A percentile compares a stretch with the other conserved stretches of the same genome.
Conservation (phyloP, 2,797 vertebrate species). For the Melanogrammus aeglefinus region DNA sequence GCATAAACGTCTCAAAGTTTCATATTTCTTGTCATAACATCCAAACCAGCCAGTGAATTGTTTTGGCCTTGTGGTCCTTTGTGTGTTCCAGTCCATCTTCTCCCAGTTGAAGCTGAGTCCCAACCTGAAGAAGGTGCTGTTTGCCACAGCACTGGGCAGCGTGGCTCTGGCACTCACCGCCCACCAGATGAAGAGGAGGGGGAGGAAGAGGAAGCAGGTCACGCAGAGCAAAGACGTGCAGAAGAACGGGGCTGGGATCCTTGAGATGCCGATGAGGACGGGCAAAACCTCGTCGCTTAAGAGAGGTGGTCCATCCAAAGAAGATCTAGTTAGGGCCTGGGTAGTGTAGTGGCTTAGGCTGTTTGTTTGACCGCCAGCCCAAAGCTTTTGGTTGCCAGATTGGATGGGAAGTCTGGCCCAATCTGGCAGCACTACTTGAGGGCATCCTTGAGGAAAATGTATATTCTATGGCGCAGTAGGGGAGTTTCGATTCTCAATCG, state of each 20-base stretch:
- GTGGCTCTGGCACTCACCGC: constrained; percentile 94
- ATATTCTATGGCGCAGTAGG: too few relatives aligned
- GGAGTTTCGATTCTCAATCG: too few relatives aligned
- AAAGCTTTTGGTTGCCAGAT: background rate
- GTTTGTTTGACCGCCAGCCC: background rate
- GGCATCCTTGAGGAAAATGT: too few relatives aligned
- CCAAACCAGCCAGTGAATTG: background rate
- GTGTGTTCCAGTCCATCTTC: constrained; percentile 75
- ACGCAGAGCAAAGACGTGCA: constrained; percentile 69
- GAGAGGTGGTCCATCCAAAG: constrained; percentile 76
- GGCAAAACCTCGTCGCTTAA: constrained; percentile 83
- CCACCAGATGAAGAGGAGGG: constrained; percentile 91
- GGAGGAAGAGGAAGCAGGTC: constrained; percentile 86
- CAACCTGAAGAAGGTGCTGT: constrained; percentile 92
- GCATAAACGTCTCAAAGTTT: background rate
- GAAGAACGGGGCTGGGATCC: constrained; percentile 74
- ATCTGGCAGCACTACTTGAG: too few relatives aligned
- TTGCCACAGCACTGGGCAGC: constrained; percentile 93
- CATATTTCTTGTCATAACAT: background rate
- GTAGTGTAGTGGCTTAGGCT: background rate
- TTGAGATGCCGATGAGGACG: constrained; percentile 80
- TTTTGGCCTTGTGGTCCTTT: background rate
- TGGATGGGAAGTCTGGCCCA: too few relatives aligned
- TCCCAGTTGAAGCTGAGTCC: constrained; percentile 90
- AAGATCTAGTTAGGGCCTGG: background rate